These are phyloP conservation scores for Scarus forsteni DNA, from an alignment of 2,797 vertebrate species.

Conservation along the genomic window DNA sequence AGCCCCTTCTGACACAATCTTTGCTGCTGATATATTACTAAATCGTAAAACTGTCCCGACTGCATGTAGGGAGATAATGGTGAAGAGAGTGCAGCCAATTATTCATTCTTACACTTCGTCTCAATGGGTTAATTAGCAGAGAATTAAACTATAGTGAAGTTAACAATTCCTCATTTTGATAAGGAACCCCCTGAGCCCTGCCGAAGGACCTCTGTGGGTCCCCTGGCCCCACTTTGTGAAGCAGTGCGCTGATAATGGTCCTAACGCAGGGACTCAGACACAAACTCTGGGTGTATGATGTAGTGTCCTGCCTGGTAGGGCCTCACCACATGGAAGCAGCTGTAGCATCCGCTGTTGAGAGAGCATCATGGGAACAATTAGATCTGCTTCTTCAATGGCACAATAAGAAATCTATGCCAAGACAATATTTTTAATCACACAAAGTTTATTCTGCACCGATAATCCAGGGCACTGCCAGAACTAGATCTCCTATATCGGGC, in stretches of 20 bases:
- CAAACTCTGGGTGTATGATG: conserved; percentile 85
- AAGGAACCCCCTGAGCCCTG: neutral
- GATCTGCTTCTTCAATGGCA: neutral
- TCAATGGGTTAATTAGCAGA: conserved; percentile 55
- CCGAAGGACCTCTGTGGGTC: conserved; percentile 13
- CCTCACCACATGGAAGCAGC: conserved; percentile 86
- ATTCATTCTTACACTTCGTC: conserved; percentile 48
- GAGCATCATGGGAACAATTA: conserved; percentile 38
- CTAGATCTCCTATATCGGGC: conserved; percentile 46
- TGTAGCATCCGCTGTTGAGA: conserved; percentile 79
- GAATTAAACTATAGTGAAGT: conserved; percentile 55
- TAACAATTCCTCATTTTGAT: conserved; percentile 40
- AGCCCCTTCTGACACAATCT: conserved; percentile 25
- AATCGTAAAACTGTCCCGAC: conserved; percentile 34
- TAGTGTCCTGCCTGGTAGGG: conserved; percentile 81
- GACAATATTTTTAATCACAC: neutral
- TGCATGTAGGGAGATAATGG: conserved; percentile 39
- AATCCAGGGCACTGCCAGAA: conserved; percentile 56
- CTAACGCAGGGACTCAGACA: conserved; percentile 75
- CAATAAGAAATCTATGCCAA: neutral
- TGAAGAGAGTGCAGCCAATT: conserved; percentile 24
- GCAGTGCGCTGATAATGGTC: conserved; percentile 10
- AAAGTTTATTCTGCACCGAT: conserved; percentile 49
- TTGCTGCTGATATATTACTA: conserved; percentile 40
- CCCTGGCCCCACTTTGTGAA: conserved; percentile 14